Conservation (phyloP, 1,140 invertebrate species). For the Ectropis grisescens region DNA sequence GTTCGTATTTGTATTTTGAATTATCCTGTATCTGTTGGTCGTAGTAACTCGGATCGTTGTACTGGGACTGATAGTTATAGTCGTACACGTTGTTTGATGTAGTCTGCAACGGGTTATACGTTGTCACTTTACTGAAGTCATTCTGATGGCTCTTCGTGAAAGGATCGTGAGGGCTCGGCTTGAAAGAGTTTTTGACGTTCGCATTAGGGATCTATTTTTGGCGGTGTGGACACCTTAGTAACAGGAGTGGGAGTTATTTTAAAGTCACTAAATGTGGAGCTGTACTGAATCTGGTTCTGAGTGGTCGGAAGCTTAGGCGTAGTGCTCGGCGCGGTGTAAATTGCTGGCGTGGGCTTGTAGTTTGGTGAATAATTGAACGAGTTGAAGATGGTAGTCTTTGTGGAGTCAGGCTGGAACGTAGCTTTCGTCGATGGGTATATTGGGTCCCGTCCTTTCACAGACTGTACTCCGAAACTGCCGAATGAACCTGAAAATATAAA, state of each 20-base stretch:
- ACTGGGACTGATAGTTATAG: conserved; percentile 17
- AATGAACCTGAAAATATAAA: conserved; percentile 52
- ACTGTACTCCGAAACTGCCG: conserved; percentile 58
- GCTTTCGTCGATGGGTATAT: conserved; percentile 39
- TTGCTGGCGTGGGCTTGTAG: conserved; percentile 36
- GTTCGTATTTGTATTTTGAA: conserved; percentile 29
- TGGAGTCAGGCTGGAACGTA: conserved; percentile 40
- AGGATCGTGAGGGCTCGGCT: conserved; percentile 62
- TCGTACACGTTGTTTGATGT: conserved; percentile 37
- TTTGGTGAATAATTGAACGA: conserved; percentile 45
- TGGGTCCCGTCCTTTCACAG: conserved; percentile 56
- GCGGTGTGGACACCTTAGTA: conserved; percentile 30
- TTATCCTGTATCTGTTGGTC: conserved; percentile 20
- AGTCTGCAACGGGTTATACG: conserved; percentile 51
- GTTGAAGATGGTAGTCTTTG: conserved; percentile 53
- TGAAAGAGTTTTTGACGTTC: conserved; percentile 41
- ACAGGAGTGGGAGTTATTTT: conserved; percentile 36
- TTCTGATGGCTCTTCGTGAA: conserved; percentile 38
- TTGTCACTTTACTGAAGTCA: conserved; percentile 45
- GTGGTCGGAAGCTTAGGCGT: conserved; percentile 45
- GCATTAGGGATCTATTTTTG: conserved; percentile 55
- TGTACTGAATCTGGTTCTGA: conserved; percentile 34
- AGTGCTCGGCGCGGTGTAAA: conserved; percentile 18
- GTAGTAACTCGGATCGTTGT: conserved; percentile 27
- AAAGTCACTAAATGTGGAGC: conserved; percentile 36